phyloP scores from a whole-genome alignment of 92 coral and sea anemone species.

The Phenganax subtilis region DNA sequence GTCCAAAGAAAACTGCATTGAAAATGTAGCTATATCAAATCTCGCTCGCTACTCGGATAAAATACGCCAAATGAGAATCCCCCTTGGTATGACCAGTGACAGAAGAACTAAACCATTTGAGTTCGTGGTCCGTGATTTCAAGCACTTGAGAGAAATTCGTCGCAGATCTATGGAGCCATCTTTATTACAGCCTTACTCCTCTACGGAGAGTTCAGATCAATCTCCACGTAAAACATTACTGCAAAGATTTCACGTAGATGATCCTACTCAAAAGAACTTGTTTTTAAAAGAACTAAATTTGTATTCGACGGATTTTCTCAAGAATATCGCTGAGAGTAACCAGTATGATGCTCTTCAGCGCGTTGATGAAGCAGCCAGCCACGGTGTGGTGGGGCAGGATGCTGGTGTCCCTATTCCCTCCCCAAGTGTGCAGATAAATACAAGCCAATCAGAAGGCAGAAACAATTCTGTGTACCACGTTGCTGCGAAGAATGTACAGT shows the following conservation, averaged over 20 bases:
- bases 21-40: conserved; percentile 79
- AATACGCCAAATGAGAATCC: conserved; percentile 75
- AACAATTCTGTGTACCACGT: conserved; percentile 28
- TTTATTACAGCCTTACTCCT: background rate
- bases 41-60: conserved; percentile 74
- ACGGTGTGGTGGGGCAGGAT: background rate
- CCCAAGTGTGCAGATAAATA: background rate
- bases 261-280: conserved; percentile 32
- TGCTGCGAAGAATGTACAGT: conserved; percentile 28
- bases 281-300: conserved; percentile 32
- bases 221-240: conserved; percentile 31
- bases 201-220: background rate
- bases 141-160: conserved; percentile 17
- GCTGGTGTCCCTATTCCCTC: background rate
- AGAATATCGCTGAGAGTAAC: conserved; percentile 9
- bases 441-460: background rate
- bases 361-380: background rate
- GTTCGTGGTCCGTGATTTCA: conserved; percentile 68
- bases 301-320: conserved; percentile 37
- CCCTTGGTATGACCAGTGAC: conserved; percentile 79
- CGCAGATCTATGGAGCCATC: background rate
- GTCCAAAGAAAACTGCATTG: conserved; percentile 81
- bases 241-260: conserved; percentile 33
- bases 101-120: conserved; percentile 75
- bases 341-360: background rate